These are phyloP conservation scores for Papilio dardanus DNA, from an alignment of 1,140 invertebrate species.

Conservation along the genomic window DNA sequence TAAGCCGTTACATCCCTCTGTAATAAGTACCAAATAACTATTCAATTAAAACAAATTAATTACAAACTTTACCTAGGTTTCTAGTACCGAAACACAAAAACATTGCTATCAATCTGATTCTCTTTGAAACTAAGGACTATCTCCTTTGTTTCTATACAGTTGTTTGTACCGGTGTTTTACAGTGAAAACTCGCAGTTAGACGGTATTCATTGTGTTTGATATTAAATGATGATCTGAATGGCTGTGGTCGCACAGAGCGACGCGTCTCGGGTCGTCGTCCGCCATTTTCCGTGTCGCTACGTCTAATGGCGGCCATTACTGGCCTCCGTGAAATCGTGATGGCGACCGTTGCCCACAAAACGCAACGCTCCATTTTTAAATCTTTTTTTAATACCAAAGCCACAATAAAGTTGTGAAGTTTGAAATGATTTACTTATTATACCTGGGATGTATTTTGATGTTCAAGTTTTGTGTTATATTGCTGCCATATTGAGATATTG, in stretches of 20 bases:
- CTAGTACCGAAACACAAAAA: background rate
- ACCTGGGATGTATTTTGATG: background rate
- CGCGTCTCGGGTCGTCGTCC: constrained; percentile 56
- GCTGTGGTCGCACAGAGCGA: constrained; percentile 45
- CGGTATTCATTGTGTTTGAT: constrained; percentile 30
- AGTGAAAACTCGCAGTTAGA: background rate
- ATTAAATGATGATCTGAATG: constrained; percentile 42
- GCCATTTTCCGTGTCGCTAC: constrained; percentile 68
- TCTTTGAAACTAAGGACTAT: background rate
- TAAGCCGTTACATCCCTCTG: too few relatives aligned
- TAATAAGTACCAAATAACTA: background rate
- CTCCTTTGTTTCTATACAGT: background rate
- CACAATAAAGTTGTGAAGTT: constrained; percentile 18
- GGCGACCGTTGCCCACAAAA: constrained; percentile 65
- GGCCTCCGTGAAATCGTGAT: constrained; percentile 71
- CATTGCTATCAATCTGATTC: background rate
- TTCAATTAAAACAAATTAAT: background rate
- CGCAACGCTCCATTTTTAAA: constrained; percentile 67
- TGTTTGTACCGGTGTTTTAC: background rate
- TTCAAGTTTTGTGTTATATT: background rate
- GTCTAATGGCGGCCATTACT: constrained; percentile 68
- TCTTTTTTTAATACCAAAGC: constrained; percentile 42
- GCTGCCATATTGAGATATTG: background rate
- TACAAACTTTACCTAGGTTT: background rate
- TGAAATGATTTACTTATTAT: constrained; percentile 3